Conservation (phyloP, 1,140 invertebrate genomes). For the Melipona quadrifasciata region DNA sequence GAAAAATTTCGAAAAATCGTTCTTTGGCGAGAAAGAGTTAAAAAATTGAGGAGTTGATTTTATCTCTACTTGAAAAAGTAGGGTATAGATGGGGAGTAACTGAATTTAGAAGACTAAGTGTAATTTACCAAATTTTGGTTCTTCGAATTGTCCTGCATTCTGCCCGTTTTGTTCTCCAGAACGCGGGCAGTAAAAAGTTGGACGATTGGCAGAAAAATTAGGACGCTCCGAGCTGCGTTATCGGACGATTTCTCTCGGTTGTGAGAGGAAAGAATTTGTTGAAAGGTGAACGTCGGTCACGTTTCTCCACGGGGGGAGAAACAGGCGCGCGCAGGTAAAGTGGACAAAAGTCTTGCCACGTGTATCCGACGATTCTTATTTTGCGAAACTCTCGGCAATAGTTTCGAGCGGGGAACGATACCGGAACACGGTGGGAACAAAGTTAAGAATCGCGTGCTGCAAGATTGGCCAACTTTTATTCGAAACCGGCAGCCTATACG, state of each 20-base stretch:
- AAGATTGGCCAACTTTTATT: conserved; percentile 48
- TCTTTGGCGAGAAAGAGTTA: too few relatives aligned
- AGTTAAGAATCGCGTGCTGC: conserved; percentile 34
- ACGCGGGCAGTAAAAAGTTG: neutral
- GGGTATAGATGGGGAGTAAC: too few relatives aligned
- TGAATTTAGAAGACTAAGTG: too few relatives aligned
- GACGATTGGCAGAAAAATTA: neutral
- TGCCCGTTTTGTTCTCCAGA: neutral
- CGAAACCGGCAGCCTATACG: conserved; percentile 25
- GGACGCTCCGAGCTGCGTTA: neutral
- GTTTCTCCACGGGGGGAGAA: neutral
- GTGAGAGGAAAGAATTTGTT: neutral
- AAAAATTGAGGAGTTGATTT: too few relatives aligned
- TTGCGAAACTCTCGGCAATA: neutral
- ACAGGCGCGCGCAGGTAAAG: neutral
- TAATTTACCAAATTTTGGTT: neutral
- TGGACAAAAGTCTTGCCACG: neutral
- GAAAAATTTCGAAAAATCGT: too few relatives aligned
- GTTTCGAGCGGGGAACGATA: neutral
- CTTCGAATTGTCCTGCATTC: too few relatives aligned
- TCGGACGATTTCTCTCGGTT: neutral
- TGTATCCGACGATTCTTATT: conserved; percentile 1
- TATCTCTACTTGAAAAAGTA: too few relatives aligned
- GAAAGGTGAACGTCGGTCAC: neutral
- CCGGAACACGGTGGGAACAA: conserved; percentile 25